Conservation (phyloP, 2,888 invertebrate species). For the Nesidiocoris tenuis region DNA sequence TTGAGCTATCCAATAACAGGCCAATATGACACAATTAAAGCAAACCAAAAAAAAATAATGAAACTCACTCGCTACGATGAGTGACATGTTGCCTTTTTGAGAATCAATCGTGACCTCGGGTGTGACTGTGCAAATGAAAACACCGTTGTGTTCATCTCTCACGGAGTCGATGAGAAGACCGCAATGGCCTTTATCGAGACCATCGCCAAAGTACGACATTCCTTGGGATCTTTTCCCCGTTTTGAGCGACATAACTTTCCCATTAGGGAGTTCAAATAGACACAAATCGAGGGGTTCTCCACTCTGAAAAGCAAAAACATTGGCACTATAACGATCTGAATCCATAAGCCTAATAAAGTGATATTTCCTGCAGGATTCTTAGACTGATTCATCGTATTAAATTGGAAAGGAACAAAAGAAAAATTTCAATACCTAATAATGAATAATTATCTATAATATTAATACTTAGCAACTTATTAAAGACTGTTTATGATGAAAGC, state of each 20-base stretch:
- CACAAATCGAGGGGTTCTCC: slow-evolving; percentile 19
- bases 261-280: slow-evolving; percentile 19
- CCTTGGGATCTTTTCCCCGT: slow-evolving; percentile 31
- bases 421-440: too few species aligned
- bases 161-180: slow-evolving; percentile 67
- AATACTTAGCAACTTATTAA: too few species aligned
- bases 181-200: slow-evolving; percentile 66
- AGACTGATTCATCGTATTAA: too few species aligned
- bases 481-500: too few species aligned
- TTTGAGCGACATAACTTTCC: background rate
- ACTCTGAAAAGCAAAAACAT: slow-evolving; percentile 11
- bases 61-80: slow-evolving; percentile 69
- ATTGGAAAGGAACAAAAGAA: too few species aligned
- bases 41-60: too few species aligned
- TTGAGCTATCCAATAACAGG: too few species aligned
- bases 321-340: too few species aligned
- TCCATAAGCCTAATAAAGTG: too few species aligned
- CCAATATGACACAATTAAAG: too few species aligned
- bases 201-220: slow-evolving; percentile 57
- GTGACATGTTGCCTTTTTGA: slow-evolving; percentile 60
- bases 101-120: slow-evolving; percentile 52
- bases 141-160: slow-evolving; percentile 68
- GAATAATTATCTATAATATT: too few species aligned
- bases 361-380: too few species aligned
- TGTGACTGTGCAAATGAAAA: slow-evolving; percentile 67